These are phyloP conservation scores for Eupleurogrammus muticus DNA, from an alignment of 2,797 vertebrate genomes.

Conservation along the genomic window DNA sequence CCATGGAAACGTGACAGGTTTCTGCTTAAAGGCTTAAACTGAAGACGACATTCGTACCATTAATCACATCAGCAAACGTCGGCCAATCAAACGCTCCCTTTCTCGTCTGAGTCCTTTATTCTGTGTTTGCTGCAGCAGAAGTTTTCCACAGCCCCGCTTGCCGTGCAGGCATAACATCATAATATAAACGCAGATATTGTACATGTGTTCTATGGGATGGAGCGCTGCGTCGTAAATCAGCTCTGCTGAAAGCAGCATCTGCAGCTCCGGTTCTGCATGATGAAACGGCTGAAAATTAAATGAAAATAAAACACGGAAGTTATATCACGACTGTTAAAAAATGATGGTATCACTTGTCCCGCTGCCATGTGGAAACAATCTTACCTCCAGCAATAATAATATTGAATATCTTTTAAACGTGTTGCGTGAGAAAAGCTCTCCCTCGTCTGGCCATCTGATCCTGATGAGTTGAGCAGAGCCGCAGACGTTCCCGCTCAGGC, in stretches of 20 bases:
- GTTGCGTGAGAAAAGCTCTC: constrained; percentile 43
- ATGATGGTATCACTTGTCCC: constrained; percentile 13
- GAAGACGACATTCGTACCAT: too few species aligned
- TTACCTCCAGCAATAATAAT: constrained; percentile 26
- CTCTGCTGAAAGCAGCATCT: constrained; percentile 11
- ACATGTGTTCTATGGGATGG: too few species aligned
- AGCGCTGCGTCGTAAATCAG: too few species aligned
- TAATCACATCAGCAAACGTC: too few species aligned
- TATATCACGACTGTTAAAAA: constrained; percentile 24
- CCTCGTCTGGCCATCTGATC: constrained; percentile 32
- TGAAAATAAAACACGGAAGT: constrained; percentile 47
- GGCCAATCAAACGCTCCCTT: too few species aligned
- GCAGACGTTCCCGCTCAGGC: not conserved
- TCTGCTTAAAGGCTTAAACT: too few species aligned
- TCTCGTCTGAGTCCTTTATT: too few species aligned
- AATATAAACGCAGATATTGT: too few species aligned
- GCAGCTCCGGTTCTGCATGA: not conserved
- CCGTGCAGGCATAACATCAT: too few species aligned
- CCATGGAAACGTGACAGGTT: too few species aligned
- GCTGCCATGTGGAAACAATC: constrained; percentile 58
- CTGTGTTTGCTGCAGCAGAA: too few species aligned
- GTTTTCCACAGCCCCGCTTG: too few species aligned
- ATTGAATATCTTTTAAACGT: constrained; percentile 33
- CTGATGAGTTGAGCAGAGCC: constrained; percentile 69
- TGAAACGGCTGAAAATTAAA: constrained; percentile 28